These are phyloP conservation scores for Volucella inanis DNA, from an alignment of 2,888 invertebrate genomes.

Conservation along the genomic window DNA sequence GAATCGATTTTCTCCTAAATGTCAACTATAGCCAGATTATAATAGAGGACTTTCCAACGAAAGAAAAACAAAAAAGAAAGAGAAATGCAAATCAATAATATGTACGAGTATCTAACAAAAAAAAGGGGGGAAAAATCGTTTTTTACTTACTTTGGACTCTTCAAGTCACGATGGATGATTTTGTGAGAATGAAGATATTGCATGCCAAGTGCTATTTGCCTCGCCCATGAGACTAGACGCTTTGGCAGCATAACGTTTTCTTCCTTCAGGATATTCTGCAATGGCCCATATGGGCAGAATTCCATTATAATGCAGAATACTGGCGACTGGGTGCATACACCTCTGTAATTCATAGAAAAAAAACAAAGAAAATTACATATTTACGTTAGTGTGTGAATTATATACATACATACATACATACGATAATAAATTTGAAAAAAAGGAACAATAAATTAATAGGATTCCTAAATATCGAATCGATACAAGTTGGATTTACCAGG, in stretches of 20 bases:
- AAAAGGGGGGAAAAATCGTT: not conserved
- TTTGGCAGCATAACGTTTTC: slow-evolving; percentile 93
- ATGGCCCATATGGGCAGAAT: slow-evolving; percentile 96
- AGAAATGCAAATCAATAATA: slow-evolving; percentile 12
- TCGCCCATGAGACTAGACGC: slow-evolving; percentile 95
- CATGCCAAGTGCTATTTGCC: slow-evolving; percentile 98
- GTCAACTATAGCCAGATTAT: not conserved
- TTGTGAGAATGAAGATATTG: slow-evolving; percentile 97
- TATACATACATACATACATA: not conserved
- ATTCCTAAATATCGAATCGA: not conserved
- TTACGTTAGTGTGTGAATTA: not conserved
- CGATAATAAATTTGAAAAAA: not conserved
- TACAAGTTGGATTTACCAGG: slow-evolving; percentile 1
- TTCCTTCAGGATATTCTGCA: slow-evolving; percentile 94
- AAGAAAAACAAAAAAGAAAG: slow-evolving; percentile 8
- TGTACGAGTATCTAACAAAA: not conserved
- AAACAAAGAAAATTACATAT: slow-evolving; percentile 64
- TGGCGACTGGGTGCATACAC: slow-evolving; percentile 96
- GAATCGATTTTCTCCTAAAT: slow-evolving; percentile 23
- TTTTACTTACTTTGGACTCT: slow-evolving; percentile 97
- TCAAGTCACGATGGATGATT: slow-evolving; percentile 98
- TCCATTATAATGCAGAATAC: slow-evolving; percentile 99
- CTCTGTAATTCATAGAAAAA: slow-evolving; percentile 84
- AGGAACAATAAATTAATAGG: not conserved
- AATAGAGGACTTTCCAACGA: not conserved